phyloP scores from a whole-genome alignment of 92 coral and sea anemone genomes.

The Umimayanthus kanabou region DNA sequence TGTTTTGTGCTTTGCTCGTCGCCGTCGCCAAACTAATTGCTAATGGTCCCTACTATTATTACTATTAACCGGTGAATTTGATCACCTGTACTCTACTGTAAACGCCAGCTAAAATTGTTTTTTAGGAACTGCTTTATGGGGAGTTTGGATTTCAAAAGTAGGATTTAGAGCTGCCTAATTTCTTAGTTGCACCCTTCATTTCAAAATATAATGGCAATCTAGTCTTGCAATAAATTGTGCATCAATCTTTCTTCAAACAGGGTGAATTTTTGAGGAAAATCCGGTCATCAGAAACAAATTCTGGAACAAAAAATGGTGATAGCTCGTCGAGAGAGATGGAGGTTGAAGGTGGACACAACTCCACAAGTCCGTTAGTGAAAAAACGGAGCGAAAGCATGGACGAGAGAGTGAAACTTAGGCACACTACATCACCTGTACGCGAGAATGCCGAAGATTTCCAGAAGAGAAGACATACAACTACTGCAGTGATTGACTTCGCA shows the following conservation, averaged over 20 bases:
- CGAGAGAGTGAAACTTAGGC: constrained; percentile 29
- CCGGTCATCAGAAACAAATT: constrained; percentile 57
- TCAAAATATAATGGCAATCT: too few species aligned
- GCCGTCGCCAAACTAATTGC: too few species aligned
- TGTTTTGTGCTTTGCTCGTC: too few species aligned
- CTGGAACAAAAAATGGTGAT: not conserved
- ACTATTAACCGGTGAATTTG: too few species aligned
- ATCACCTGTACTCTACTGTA: too few species aligned
- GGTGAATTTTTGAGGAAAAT: constrained; percentile 73
- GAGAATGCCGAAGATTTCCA: not conserved
- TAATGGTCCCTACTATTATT: too few species aligned
- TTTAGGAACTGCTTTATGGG: too few species aligned
- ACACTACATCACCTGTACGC: not conserved
- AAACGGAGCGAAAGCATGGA: constrained; percentile 16
- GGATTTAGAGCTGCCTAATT: too few species aligned
- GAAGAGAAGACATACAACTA: constrained; percentile 48
- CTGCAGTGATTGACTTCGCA: constrained; percentile 58
- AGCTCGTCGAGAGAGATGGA: constrained; percentile 18
- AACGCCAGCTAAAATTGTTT: too few species aligned
- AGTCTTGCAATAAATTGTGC: not conserved
- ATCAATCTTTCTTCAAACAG: constrained; percentile 40
- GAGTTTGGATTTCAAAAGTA: too few species aligned
- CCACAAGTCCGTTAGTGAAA: not conserved
- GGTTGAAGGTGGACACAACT: constrained; percentile 4
- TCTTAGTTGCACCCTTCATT: too few species aligned